Evolutionary conservation across 2,797 vertebrate genomes (phyloP).

Genomic region (Petrocephalus schoutedeni): DNA sequence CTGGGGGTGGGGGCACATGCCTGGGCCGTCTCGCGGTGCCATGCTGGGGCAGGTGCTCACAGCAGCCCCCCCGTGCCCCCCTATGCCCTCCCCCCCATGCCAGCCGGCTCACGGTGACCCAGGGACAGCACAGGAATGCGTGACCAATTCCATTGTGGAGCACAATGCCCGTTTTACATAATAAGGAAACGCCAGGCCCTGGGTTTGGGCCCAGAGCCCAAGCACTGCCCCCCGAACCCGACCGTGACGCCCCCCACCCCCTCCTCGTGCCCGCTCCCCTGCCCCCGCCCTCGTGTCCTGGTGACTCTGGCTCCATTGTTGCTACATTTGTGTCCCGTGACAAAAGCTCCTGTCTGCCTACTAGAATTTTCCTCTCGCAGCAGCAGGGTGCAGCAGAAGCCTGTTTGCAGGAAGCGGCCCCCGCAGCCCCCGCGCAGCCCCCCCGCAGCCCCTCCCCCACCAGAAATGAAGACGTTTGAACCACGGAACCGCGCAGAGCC

Average conservation of each 20-base stretch:
- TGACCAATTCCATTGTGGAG: constrained; percentile 69
- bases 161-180: constrained; percentile 68
- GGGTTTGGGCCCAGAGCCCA: constrained; percentile 41
- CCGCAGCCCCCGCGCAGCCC: not conserved
- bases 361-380: constrained; percentile 15
- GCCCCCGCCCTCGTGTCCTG: not conserved
- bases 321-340: not conserved
- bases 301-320: constrained; percentile 7
- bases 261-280: not conserved
- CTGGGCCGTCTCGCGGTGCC: constrained; percentile 15
- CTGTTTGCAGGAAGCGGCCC: not conserved
- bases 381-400: constrained; percentile 29
- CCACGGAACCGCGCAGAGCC: not conserved
- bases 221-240: not conserved
- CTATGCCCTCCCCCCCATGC: constrained; percentile 50
- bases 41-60: constrained; percentile 63
- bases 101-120: constrained; percentile 33
- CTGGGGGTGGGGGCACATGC: constrained; percentile 26
- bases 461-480: not conserved
- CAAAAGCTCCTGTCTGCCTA: not conserved
- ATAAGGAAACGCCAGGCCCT: constrained; percentile 73
- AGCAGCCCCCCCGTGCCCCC: constrained; percentile 38
- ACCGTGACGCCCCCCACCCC: constrained; percentile 11
- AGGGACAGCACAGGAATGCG: constrained; percentile 70
- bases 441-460: not conserved